Percentiles rank a stretch among this genome's conserved stretches.
These are phyloP conservation scores for Parazoanthus darwini DNA, from an alignment of 92 coral and sea anemone species.

Conservation along the genomic window DNA sequence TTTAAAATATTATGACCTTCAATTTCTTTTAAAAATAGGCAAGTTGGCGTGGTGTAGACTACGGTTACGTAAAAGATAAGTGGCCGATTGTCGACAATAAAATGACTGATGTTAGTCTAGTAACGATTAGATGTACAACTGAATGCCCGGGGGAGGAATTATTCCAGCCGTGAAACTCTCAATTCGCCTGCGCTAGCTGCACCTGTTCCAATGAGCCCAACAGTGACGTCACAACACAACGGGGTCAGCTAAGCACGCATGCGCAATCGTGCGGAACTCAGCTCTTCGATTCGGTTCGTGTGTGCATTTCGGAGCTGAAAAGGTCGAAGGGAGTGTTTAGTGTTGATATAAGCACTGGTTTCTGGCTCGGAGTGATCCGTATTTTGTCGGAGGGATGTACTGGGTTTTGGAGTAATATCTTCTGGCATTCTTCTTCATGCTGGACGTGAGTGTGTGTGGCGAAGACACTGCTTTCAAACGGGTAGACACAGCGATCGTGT, in stretches of 20 bases:
- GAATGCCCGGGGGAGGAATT: not conserved
- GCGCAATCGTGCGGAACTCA: conserved; percentile 21
- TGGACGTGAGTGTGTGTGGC: not conserved
- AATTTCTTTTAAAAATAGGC: not conserved
- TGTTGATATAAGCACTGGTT: conserved; percentile 1
- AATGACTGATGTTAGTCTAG: not conserved
- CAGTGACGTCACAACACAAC: conserved; percentile 37
- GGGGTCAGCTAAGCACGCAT: conserved; percentile 27
- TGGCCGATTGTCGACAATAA: not conserved
- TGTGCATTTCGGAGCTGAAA: conserved; percentile 10
- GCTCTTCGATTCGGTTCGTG: conserved; percentile 32
- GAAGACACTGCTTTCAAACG: not conserved
- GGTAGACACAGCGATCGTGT: not conserved
- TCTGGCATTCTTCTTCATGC: not conserved
- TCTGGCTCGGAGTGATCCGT: conserved; percentile 20
- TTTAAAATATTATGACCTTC: too few relatives aligned
- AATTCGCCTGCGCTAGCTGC: not conserved
- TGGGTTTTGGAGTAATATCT: not conserved
- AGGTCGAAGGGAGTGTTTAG: conserved; percentile 24
- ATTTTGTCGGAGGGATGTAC: conserved; percentile 24
- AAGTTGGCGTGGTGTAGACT: not conserved
- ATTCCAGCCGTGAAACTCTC: not conserved
- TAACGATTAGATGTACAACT: not conserved
- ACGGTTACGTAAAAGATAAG: not conserved
- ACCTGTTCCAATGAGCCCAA: conserved; percentile 14